Evolutionary conservation across 2,888 invertebrate genomes (phyloP).

Genomic region (Caradrina clavipalpis): DNA sequence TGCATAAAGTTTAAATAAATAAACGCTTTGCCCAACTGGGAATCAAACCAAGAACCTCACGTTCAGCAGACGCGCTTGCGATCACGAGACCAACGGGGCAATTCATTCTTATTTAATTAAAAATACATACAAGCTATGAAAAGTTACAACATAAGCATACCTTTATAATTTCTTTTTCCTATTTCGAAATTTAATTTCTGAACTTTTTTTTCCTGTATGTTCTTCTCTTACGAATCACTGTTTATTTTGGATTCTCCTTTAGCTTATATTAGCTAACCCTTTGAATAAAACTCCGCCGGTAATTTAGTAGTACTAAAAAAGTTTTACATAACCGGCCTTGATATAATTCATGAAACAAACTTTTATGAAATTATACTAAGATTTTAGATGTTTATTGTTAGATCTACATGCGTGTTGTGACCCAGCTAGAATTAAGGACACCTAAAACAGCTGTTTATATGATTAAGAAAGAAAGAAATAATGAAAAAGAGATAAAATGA

Average conservation of each 20-base stretch:
- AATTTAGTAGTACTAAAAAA: conserved; percentile 38
- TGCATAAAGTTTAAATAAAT: too few species aligned
- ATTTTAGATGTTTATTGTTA: conserved; percentile 29
- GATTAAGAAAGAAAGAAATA: neutral
- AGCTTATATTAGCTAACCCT: neutral
- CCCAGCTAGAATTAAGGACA: conserved; percentile 27
- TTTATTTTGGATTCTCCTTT: neutral
- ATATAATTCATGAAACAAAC: conserved; percentile 29
- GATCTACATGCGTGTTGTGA: conserved; percentile 1
- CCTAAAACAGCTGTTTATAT: conserved; percentile 14
- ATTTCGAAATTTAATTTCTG: neutral
- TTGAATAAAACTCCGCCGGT: conserved; percentile 19
- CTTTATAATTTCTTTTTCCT: neutral
- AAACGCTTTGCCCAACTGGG: too few species aligned
- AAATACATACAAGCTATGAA: too few species aligned
- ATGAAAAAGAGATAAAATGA: too few species aligned
- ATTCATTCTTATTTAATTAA: neutral
- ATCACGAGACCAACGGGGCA: neutral
- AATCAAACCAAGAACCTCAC: too few species aligned
- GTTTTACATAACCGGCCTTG: conserved; percentile 28
- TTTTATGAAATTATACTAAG: conserved; percentile 15
- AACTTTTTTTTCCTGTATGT: neutral
- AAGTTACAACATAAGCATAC: too few species aligned
- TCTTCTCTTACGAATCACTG: neutral
- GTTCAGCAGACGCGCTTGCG: neutral